phyloP scores from a whole-genome alignment of 2,113 vertebrate species.

The Saimiri boliviensis region DNA sequence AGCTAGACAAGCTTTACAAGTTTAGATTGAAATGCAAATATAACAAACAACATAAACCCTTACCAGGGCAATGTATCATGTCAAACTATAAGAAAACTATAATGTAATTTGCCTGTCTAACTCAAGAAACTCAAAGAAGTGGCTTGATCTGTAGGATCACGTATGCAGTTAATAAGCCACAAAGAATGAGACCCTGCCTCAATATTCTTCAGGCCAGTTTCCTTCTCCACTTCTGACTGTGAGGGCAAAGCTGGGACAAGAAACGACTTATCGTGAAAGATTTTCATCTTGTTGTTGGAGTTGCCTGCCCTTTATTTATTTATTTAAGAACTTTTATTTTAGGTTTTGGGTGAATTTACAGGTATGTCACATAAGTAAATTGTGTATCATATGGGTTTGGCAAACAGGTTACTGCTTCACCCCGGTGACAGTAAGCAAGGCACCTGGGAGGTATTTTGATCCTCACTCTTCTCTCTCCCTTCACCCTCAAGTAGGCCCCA shows the following conservation, averaged over 20 bases:
- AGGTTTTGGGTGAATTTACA: too few relatives aligned
- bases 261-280: neutral
- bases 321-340: too few relatives aligned
- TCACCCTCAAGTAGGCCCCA: too few relatives aligned
- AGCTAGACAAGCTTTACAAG: neutral
- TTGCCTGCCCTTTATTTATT: too few relatives aligned
- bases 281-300: too few relatives aligned
- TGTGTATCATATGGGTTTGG: too few relatives aligned
- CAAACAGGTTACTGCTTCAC: too few relatives aligned
- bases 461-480: too few relatives aligned
- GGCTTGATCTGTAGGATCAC: neutral
- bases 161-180: neutral
- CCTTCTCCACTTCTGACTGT: neutral
- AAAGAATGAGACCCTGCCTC: neutral
- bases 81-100: neutral
- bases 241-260: neutral
- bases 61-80: neutral
- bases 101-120: neutral
- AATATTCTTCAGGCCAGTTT: neutral
- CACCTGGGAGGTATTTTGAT: too few relatives aligned
- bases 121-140: neutral
- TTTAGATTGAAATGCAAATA: neutral
- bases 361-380: too few relatives aligned
- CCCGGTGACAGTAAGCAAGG: too few relatives aligned
- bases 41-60: neutral